These are phyloP conservation scores for Cyprinodon diabolis DNA, from an alignment of 2,797 vertebrate species.

Conservation along the genomic window DNA sequence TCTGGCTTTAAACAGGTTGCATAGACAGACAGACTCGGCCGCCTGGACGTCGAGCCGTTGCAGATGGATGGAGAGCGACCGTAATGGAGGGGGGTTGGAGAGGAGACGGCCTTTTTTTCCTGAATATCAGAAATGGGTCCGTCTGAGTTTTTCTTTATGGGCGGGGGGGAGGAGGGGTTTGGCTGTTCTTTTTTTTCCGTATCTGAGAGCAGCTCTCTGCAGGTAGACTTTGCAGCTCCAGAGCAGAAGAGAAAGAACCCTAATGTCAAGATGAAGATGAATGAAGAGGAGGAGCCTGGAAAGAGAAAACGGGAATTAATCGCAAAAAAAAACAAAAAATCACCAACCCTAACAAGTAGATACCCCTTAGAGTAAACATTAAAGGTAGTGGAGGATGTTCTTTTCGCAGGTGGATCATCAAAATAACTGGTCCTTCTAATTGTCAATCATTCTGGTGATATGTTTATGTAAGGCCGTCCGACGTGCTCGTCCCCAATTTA, in stretches of 20 bases:
- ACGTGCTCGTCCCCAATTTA: too few species aligned
- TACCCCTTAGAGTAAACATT: too few species aligned
- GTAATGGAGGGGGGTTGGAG: constrained; percentile 84
- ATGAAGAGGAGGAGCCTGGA: constrained; percentile 93
- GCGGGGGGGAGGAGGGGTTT: constrained; percentile 6
- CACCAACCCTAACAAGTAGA: too few species aligned
- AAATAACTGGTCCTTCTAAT: too few species aligned
- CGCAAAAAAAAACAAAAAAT: too few species aligned
- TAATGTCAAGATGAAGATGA: constrained; percentile 98
- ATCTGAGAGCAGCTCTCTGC: constrained; percentile 63
- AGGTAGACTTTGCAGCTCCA: constrained; percentile 77
- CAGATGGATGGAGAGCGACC: constrained; percentile 94
- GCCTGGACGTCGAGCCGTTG: constrained; percentile 91
- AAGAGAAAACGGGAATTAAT: constrained; percentile 13
- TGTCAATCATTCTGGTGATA: too few species aligned
- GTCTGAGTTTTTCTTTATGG: constrained; percentile 37
- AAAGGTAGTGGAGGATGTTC: too few species aligned
- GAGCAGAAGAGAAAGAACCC: constrained; percentile 76
- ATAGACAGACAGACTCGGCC: constrained; percentile 92
- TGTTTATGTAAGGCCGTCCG: too few species aligned
- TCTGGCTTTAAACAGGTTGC: constrained; percentile 93
- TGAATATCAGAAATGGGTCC: constrained; percentile 97
- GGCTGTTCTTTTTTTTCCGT: constrained; percentile 34
- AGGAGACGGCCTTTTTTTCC: constrained; percentile 83
- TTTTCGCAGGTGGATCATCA: too few species aligned